Base-by-base conservation (phyloP, 2,888 invertebrate species). In the Aricia artaxerxes region DNA sequence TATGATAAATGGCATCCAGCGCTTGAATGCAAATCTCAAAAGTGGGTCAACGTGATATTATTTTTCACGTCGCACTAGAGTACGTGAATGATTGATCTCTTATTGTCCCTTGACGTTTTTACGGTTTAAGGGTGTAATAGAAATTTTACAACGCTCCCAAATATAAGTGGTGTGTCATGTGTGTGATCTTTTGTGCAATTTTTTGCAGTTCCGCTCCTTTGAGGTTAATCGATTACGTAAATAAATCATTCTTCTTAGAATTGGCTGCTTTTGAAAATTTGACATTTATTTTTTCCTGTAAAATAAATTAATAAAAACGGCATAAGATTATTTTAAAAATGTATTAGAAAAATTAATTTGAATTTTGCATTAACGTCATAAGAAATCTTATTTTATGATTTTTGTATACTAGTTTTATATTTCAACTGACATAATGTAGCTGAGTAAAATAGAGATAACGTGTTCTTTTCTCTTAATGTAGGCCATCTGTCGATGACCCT, bases 21-120 rank as follows among this genome's bases (percentile, higher is more conserved):
- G 87, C 86, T 86, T 91, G 92, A 92, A 93, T 94, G 93, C 93
- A 94, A 94, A 94, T 94, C 88, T 90, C 86, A 87, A 87, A 94
- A 93, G 88, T 93, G 89, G 94, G 93, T 94, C 93, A 93, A 86
- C 84, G 85, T 84, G 87, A 88, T 89, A 91, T 91, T 91, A 90
- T 93, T 92, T 91, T 91, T 89, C 88, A 89, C 87, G 89, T 89
- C 85, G 87, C 88, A 88, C 88, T 88, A 89, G 89, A 75, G 79
- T 91, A 88, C 87, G 87, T 82, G 87, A 87, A 90, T 94, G 94
- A 94, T 94, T 91, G 93, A 94, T 94, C 85, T 90, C 89, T 83
- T 82, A 85, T 85, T 85, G 85, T 85, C 82, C 89, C 79, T 77
- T 84, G 85, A 84, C 85, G 81, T 83, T 84, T 85, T 85, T 85